Percentiles rank a stretch among this genome's conserved stretches.
phyloP scores from a whole-genome alignment of 2,888 invertebrate genomes.

The Ormyrus nitidulus region DNA sequence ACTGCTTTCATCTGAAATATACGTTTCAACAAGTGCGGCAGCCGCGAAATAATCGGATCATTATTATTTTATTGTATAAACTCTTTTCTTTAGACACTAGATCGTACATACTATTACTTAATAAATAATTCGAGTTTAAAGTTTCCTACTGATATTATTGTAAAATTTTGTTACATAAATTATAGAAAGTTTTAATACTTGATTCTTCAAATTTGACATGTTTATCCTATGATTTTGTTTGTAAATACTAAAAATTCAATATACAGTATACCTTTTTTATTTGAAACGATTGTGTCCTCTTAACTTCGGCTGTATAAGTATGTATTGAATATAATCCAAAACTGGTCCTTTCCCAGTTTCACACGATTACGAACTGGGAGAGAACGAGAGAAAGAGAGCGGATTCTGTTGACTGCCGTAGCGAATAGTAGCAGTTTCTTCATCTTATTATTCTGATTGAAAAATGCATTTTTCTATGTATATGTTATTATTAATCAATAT shows the following conservation, averaged over 20 bases:
- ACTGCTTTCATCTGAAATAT: conserved; percentile 65
- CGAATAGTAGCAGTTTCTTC: conserved; percentile 26
- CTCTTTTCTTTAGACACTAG: no score
- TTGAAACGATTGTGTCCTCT: conserved; percentile 18
- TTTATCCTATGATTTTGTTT: no score
- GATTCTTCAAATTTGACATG: no score
- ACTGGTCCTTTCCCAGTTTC: no score
- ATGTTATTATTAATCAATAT: no score
- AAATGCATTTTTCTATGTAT: neutral
- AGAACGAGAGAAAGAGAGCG: neutral
- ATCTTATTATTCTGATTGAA: neutral
- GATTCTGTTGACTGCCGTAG: conserved; percentile 32
- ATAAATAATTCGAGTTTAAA: neutral
- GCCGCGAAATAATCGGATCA: conserved; percentile 1
- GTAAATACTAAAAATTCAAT: no score
- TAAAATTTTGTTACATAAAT: neutral
- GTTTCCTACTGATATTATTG: neutral
- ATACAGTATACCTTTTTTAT: no score
- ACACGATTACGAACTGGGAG: no score
- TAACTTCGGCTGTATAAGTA: conserved; percentile 18
- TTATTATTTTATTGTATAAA: no score
- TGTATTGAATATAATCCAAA: neutral
- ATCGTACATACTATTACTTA: neutral
- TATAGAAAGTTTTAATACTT: no score
- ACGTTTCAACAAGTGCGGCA: conserved; percentile 31